Evolutionary conservation across 2,113 vertebrate genomes (phyloP), one percentile per base, ranked within the genome.

Genomic region (Hippocampus comes): DNA sequence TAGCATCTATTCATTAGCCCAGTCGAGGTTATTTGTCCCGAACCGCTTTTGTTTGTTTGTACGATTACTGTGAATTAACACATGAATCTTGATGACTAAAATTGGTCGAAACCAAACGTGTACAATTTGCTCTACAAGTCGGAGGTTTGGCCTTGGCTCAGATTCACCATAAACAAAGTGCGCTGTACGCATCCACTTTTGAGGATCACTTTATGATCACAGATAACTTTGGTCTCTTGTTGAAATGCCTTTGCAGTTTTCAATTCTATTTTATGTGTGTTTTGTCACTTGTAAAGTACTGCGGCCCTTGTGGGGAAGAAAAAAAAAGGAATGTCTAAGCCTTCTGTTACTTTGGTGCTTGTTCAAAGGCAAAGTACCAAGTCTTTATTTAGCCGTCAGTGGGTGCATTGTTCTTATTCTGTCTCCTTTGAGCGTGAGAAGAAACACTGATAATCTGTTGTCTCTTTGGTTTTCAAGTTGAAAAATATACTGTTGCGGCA

Each of bases 301-400:
- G 12, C 46, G 11, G 63, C 34, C 10, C 12, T 42, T 20, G 34
- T 42, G 21, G 3, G 9, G 20, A 38, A 38, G 18, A n/a, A 41
- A 66, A 23, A 14, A 15, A 41, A 15, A 12, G 21, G 9, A 43
- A 21, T 51, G 27, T 68, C 25, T 27, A 51, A 59, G 56, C 27
- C 42, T 78, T 76, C 77, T 71, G 70, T 71, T 64, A 61, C 73
- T 75, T 81, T 74, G 21, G 25, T 78, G 67, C 74, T 71, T 80
- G 75, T 86, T 82, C 63, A 79, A 82, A 38, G 79, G 48, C 17
- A 46, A 57, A 48, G 71, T 51, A 48, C 11, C 34, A 12, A 21
- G 51, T 84, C 78, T 86, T 84, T 82, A 86, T 86, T 84, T 84
- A 88, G 79, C 75, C 56, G 70, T 71, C 53, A 42, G 82, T 82